Evolutionary conservation across 2,113 vertebrate species (phyloP).

Genomic region (Heterotilapia buettikoferi): DNA sequence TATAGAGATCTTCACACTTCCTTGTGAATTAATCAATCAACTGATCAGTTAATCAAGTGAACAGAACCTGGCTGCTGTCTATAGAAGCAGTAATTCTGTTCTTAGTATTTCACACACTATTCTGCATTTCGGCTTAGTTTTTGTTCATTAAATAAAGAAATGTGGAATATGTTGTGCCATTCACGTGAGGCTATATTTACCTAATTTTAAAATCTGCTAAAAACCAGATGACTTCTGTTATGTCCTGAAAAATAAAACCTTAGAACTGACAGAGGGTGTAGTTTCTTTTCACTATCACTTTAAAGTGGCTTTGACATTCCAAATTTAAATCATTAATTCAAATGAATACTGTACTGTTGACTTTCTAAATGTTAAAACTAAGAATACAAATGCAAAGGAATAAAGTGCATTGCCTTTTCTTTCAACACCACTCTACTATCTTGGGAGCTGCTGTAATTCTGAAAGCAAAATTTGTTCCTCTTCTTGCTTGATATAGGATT

Average conservation of each 20-base stretch:
- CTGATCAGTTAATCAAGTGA: not conserved
- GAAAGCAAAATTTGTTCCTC: not conserved
- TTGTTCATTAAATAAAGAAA: not conserved
- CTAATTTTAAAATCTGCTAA: not conserved
- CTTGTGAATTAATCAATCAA: not conserved
- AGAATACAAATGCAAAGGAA: not conserved
- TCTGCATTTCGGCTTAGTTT: not conserved
- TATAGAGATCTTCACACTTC: not conserved
- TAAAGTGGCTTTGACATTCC: not conserved
- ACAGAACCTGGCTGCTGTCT: not conserved
- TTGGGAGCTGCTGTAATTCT: not conserved
- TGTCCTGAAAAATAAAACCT: not conserved
- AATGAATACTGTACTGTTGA: not conserved
- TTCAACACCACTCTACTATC: not conserved
- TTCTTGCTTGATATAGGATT: not conserved
- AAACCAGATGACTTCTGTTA: not conserved
- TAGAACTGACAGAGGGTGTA: not conserved
- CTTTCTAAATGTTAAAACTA: not conserved
- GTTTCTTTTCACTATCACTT: not conserved
- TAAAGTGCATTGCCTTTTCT: not conserved
- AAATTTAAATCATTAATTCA: not conserved
- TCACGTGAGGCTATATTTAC: not conserved
- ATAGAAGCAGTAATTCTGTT: not conserved
- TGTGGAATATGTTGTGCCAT: not conserved
- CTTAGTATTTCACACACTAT: not conserved